Percentiles rank a stretch among this genome's conserved stretches.
phyloP scores from a whole-genome alignment of 1,140 invertebrate genomes.

The Danaus melanippus region DNA sequence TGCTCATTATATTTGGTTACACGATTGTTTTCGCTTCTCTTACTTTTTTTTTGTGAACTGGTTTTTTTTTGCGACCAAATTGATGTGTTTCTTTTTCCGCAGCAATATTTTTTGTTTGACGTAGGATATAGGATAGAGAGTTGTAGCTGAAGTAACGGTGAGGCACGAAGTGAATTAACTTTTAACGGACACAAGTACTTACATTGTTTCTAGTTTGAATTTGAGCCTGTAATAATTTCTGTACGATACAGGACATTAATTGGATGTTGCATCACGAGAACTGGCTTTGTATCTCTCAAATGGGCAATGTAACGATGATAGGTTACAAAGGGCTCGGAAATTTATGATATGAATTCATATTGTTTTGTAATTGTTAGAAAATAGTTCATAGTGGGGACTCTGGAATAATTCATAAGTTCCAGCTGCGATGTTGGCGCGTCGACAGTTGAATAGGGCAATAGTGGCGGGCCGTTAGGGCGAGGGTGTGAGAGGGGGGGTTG shows the following conservation, averaged over 20 bases:
- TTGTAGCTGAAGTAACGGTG: too few relatives aligned
- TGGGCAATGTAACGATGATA: slow-evolving; percentile 33
- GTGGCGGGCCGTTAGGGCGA: slow-evolving; percentile 47
- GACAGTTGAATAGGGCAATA: slow-evolving; percentile 67
- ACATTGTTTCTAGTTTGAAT: too few relatives aligned
- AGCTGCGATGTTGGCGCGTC: slow-evolving; percentile 47
- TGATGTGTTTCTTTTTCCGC: too few relatives aligned
- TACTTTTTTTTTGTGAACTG: background rate
- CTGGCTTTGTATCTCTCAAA: slow-evolving; percentile 1
- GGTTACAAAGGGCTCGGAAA: slow-evolving; percentile 54
- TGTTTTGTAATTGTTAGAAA: slow-evolving; percentile 67
- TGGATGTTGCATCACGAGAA: background rate
- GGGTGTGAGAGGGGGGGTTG: slow-evolving; percentile 18
- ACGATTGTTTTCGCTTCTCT: slow-evolving; percentile 38
- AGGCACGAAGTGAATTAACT: too few relatives aligned
- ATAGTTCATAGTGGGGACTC: slow-evolving; percentile 34
- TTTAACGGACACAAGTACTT: too few relatives aligned
- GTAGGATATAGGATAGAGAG: too few relatives aligned
- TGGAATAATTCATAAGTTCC: slow-evolving; percentile 65
- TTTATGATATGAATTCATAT: slow-evolving; percentile 64
- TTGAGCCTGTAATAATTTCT: too few relatives aligned
- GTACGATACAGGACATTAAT: too few relatives aligned
- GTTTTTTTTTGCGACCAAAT: too few relatives aligned
- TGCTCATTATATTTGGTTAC: slow-evolving; percentile 52
- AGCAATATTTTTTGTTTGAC: too few relatives aligned